Conservation (phyloP, 1,140 invertebrate species). For the Hycleus cichorii region DNA sequence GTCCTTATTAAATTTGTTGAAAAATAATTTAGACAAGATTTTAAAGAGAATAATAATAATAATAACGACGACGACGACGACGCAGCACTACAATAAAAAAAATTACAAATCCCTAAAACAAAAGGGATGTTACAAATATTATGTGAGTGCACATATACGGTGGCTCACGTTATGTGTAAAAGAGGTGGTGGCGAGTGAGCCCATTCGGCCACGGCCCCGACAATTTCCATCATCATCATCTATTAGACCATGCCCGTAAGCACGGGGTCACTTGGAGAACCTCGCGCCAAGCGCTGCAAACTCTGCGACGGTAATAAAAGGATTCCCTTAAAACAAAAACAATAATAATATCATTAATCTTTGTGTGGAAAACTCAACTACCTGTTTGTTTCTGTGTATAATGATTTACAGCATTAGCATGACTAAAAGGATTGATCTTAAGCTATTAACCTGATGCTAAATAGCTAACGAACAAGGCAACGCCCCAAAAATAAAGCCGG, state of each 20-base stretch:
- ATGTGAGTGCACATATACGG: background rate
- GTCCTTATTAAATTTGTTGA: background rate
- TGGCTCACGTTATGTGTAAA: conserved; percentile 2
- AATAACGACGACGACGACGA: too few relatives aligned
- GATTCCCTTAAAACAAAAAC: background rate
- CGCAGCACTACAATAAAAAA: too few relatives aligned
- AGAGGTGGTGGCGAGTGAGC: conserved; percentile 18
- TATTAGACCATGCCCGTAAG: conserved; percentile 40
- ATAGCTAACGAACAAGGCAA: conserved; percentile 8
- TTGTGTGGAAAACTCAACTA: background rate
- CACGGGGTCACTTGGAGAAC: conserved; percentile 39
- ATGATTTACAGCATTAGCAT: background rate
- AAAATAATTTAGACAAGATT: too few relatives aligned
- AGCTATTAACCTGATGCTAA: conserved; percentile 14
- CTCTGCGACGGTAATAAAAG: conserved; percentile 39
- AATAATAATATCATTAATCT: background rate
- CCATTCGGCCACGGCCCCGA: conserved; percentile 8
- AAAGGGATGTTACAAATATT: too few relatives aligned
- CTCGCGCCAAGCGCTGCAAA: conserved; percentile 42
- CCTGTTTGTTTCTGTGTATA: background rate
- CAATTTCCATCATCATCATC: background rate
- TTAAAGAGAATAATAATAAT: too few relatives aligned
- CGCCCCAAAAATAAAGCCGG: background rate
- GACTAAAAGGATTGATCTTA: too few relatives aligned
- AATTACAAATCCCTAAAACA: too few relatives aligned